A percentile compares a stretch with the other conserved stretches of the same genome.
Evolutionary conservation across 2,888 invertebrate species (phyloP).

Genomic region (Brachyopa scutellaris): DNA sequence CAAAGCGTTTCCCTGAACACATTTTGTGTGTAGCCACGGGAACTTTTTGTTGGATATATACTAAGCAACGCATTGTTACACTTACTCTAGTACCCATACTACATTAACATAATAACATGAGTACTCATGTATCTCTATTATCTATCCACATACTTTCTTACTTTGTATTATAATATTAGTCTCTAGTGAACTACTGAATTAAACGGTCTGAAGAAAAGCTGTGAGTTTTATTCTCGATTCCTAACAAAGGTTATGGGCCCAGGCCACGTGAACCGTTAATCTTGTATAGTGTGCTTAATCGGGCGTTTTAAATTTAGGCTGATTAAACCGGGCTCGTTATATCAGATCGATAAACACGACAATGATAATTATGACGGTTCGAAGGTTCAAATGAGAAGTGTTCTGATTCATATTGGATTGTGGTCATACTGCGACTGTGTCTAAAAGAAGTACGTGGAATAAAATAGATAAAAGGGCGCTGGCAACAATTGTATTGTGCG

Average conservation of each 20-base stretch:
- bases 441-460: neutral
- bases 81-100: no score
- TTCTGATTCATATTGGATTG: neutral
- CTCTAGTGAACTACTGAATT: no score
- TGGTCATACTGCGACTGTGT: neutral
- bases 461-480: neutral
- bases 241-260: neutral
- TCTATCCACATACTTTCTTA: no score
- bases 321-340: neutral
- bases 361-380: conserved; percentile 16
- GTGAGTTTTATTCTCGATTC: neutral
- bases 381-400: conserved; percentile 40
- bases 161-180: no score
- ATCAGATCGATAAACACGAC: conserved; percentile 32
- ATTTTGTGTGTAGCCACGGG: no score
- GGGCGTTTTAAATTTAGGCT: neutral
- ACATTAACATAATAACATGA: no score
- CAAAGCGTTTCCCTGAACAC: no score
- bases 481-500: neutral
- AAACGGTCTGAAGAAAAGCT: no score
- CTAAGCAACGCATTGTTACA: no score
- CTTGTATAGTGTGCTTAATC: no score
- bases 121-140: no score
- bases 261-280: neutral
- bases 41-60: no score